phyloP scores from a whole-genome alignment of 2,113 vertebrate genomes.

The Hiodon alosoides region DNA sequence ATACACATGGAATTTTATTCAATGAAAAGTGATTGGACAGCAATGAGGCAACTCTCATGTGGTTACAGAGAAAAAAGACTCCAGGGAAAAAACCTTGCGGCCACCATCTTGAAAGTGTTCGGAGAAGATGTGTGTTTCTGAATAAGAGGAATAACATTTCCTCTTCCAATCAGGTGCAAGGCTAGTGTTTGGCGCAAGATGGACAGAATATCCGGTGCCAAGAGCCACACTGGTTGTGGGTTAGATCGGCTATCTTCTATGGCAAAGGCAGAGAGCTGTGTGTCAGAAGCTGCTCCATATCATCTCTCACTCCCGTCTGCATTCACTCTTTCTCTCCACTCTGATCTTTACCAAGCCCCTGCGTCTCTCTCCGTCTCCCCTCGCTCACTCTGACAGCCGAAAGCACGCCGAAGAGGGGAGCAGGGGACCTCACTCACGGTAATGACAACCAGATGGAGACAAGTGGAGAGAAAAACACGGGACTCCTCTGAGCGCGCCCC shows the following conservation, averaged over 20 bases:
- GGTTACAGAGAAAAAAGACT: constrained; percentile 26
- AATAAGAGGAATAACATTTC: no score
- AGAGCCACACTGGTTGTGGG: no score
- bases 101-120: not conserved
- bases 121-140: not conserved
- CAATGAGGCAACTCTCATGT: constrained; percentile 27
- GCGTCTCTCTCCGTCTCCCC: constrained; percentile 4
- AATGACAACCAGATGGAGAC: constrained; percentile 62
- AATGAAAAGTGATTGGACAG: not conserved
- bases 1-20: not conserved
- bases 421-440: constrained; percentile 23
- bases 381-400: constrained; percentile 39
- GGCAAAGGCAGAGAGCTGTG: no score
- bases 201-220: no score
- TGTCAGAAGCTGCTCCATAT: no score
- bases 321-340: not conserved
- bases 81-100: not conserved
- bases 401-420: constrained; percentile 28
- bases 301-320: no score
- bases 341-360: not conserved
- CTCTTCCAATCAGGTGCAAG: no score
- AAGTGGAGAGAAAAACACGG: constrained; percentile 52
- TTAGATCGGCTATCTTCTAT: no score
- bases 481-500: constrained; percentile 35
- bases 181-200: no score